Percentiles rank a stretch among this genome's conserved stretches.
phyloP scores from a whole-genome alignment of 2,888 invertebrate species.

The Clusia tigrina region DNA sequence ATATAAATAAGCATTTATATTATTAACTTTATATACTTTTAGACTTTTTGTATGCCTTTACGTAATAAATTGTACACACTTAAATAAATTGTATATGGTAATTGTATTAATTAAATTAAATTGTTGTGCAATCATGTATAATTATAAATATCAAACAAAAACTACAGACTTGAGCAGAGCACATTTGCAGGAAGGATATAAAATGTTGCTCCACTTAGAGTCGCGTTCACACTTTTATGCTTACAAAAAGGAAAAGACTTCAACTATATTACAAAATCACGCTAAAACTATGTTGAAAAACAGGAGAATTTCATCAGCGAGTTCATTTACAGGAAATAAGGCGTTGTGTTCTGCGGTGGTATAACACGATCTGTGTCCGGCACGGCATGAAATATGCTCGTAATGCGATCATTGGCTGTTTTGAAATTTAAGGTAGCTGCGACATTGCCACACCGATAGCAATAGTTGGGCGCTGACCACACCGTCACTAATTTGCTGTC shows the following conservation, averaged over 20 bases:
- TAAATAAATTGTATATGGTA: background rate
- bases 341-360: constrained; percentile 90
- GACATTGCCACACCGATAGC: constrained; percentile 98
- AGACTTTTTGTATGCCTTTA: background rate
- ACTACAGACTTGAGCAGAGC: background rate
- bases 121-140: background rate
- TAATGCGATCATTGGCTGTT: constrained; percentile 77
- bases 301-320: background rate
- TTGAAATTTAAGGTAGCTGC: constrained; percentile 95
- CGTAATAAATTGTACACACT: background rate
- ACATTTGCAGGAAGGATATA: background rate
- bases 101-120: background rate
- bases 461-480: constrained; percentile 99
- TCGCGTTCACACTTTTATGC: too few relatives aligned
- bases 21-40: background rate
- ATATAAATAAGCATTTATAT: background rate
- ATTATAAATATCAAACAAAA: background rate
- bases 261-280: too few relatives aligned
- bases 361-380: constrained; percentile 94
- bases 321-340: constrained; percentile 87
- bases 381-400: constrained; percentile 94
- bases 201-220: too few relatives aligned
- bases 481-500: constrained; percentile 96
- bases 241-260: background rate
- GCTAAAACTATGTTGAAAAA: background rate